Conservation (phyloP, 1,140 invertebrate species). For the Harpegnathos saltator region DNA sequence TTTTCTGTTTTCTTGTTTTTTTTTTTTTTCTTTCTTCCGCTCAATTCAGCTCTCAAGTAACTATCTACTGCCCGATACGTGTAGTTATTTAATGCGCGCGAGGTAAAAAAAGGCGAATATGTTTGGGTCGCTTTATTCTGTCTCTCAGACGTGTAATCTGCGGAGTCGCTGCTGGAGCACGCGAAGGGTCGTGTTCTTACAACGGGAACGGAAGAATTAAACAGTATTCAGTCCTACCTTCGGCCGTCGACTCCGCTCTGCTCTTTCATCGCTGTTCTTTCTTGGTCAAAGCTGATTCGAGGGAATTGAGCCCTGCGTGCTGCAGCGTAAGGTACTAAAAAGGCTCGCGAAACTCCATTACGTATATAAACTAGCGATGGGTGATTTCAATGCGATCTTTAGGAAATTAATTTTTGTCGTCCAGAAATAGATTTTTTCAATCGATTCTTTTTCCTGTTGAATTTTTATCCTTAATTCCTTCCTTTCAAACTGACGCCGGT, state of each 20-base stretch:
- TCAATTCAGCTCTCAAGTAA: too few relatives aligned
- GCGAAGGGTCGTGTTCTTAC: constrained; percentile 12
- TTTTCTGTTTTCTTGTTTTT: too few relatives aligned
- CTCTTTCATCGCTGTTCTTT: constrained; percentile 61
- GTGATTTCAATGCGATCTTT: too few relatives aligned
- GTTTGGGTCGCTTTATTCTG: constrained; percentile 2
- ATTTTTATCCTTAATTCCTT: too few relatives aligned
- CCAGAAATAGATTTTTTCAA: too few relatives aligned
- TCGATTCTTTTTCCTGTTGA: too few relatives aligned
- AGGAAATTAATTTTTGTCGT: too few relatives aligned
- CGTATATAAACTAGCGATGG: constrained; percentile 17
- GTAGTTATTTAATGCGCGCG: too few relatives aligned
- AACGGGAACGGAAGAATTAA: constrained; percentile 58
- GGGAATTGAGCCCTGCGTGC: constrained; percentile 43
- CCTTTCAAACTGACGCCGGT: too few relatives aligned
- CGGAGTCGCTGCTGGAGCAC: background rate
- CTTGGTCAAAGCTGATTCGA: constrained; percentile 51
- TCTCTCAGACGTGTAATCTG: constrained; percentile 22
- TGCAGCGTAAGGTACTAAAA: constrained; percentile 22
- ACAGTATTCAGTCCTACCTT: constrained; percentile 57
- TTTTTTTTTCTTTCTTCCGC: too few relatives aligned
- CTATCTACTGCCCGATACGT: too few relatives aligned
- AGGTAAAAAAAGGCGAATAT: background rate
- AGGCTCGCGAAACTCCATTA: constrained; percentile 32
- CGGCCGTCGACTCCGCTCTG: constrained; percentile 50